Conservation (phyloP, 2,888 invertebrate species). For the Noctua fimbriata region DNA sequence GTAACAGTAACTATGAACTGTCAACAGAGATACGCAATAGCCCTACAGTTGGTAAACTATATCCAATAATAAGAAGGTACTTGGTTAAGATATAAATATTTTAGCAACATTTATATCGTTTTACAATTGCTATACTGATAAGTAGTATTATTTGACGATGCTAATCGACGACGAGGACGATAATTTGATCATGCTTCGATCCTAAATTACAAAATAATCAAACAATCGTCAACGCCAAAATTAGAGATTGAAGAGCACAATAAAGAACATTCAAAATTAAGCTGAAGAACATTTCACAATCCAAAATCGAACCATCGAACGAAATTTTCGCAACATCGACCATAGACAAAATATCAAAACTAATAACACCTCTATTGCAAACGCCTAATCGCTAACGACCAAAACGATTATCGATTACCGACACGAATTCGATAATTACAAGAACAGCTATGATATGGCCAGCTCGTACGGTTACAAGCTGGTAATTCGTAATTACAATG, state of each 20-base stretch:
- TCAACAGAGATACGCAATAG: too few species aligned
- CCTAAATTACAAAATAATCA: background rate
- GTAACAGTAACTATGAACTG: too few species aligned
- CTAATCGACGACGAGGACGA: too few species aligned
- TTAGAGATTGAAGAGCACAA: background rate
- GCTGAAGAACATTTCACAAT: constrained; percentile 22
- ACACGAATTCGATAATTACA: constrained; percentile 45
- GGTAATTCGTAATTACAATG: constrained; percentile 69
- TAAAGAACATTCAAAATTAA: background rate
- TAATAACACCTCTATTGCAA: constrained; percentile 18
- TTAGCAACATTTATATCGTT: background rate
- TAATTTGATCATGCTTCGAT: background rate
- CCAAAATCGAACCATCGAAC: background rate
- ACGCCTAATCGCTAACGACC: constrained; percentile 29
- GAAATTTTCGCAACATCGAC: constrained; percentile 10
- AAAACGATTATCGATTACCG: constrained; percentile 54
- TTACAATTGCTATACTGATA: background rate
- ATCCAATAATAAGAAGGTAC: background rate
- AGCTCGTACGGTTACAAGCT: constrained; percentile 51
- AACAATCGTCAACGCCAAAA: background rate
- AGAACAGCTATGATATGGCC: constrained; percentile 50
- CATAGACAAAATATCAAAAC: constrained; percentile 6
- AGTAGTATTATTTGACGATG: background rate
- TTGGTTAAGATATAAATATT: background rate
- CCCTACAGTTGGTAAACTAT: background rate